These are phyloP conservation scores for Xiphophorus hellerii DNA, from an alignment of 2,113 vertebrate species.

Conservation along the genomic window DNA sequence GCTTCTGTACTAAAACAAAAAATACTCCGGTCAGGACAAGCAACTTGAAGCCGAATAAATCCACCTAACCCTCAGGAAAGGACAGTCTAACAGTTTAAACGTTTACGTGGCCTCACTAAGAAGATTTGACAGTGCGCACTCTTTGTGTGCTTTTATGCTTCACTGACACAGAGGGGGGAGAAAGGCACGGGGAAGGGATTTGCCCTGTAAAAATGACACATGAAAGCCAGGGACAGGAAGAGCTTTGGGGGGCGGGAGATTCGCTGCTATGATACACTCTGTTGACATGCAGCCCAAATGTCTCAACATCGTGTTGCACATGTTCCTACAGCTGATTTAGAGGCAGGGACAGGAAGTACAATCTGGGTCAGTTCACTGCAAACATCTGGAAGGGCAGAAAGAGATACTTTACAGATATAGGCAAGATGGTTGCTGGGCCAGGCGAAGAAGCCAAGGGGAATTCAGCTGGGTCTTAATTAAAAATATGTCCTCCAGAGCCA, in stretches of 20 bases:
- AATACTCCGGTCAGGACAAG: slow-evolving; percentile 57
- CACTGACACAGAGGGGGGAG: slow-evolving; percentile 50
- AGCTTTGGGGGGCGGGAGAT: slow-evolving; percentile 60
- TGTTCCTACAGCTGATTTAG: slow-evolving; percentile 64
- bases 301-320: slow-evolving; percentile 68
- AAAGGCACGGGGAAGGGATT: slow-evolving; percentile 52
- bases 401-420: slow-evolving; percentile 56
- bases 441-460: slow-evolving; percentile 51
- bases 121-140: slow-evolving; percentile 68
- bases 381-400: slow-evolving; percentile 63
- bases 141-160: slow-evolving; percentile 66
- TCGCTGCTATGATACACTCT: slow-evolving; percentile 64
- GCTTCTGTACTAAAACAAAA: slow-evolving; percentile 60
- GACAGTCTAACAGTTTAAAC: slow-evolving; percentile 53
- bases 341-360: slow-evolving; percentile 58
- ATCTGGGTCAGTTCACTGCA: slow-evolving; percentile 77
- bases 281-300: slow-evolving; percentile 70
- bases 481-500: slow-evolving; percentile 54
- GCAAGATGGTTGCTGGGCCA: slow-evolving; percentile 41
- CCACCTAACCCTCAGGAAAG: slow-evolving; percentile 59
- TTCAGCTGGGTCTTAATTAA: slow-evolving; percentile 75
- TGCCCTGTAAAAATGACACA: slow-evolving; percentile 70
- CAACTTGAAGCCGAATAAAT: slow-evolving; percentile 56
- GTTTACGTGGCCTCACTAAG: slow-evolving; percentile 52
- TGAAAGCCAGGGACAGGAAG: slow-evolving; percentile 61